phyloP scores from a whole-genome alignment of 2,113 vertebrate genomes.

The Todiramphus chloris region DNA sequence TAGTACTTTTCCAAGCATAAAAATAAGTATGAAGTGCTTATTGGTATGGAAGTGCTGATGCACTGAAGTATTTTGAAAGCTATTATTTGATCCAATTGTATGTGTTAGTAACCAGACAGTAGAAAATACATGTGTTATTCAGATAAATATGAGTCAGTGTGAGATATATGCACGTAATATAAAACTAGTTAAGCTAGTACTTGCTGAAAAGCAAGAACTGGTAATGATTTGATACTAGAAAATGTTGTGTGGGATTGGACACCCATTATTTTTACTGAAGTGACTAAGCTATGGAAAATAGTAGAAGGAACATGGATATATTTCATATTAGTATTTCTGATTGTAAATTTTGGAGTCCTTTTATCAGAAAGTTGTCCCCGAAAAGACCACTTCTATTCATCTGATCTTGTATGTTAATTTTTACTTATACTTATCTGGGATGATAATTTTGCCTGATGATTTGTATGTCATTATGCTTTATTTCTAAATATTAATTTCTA shows the following conservation, averaged over 20 bases:
- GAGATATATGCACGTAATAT: neutral
- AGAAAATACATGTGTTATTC: neutral
- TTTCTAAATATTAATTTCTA: neutral
- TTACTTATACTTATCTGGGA: neutral
- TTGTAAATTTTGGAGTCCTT: neutral
- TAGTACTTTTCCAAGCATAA: neutral
- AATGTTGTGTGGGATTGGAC: neutral
- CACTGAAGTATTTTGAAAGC: neutral
- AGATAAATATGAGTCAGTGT: neutral
- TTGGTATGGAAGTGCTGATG: neutral
- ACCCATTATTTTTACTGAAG: neutral
- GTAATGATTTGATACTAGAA: neutral
- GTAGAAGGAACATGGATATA: neutral
- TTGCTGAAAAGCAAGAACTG: neutral
- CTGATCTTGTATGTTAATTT: neutral
- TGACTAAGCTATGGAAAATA: neutral
- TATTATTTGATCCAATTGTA: neutral
- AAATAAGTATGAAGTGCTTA: neutral
- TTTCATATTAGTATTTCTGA: neutral
- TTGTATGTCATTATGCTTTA: neutral
- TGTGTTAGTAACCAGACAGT: neutral
- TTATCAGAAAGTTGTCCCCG: neutral
- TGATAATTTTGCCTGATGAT: neutral
- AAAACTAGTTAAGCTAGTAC: neutral
- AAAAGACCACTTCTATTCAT: neutral